phyloP scores from a whole-genome alignment of 2,113 vertebrate species.

The Otis tarda region DNA sequence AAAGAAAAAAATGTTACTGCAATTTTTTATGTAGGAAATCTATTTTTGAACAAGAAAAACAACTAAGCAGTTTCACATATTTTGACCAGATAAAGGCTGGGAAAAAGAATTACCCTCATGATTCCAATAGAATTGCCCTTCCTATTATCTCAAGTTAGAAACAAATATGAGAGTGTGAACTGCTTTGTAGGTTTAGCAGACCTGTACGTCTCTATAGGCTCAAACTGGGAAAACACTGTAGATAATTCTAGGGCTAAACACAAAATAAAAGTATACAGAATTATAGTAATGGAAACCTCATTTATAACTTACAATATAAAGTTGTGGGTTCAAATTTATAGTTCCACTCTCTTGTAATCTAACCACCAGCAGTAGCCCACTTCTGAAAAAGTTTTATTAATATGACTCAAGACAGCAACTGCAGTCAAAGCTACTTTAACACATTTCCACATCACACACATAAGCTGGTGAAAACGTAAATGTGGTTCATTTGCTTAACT shows the following conservation, averaged over 20 bases:
- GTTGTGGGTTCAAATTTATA: background rate
- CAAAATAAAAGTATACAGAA: background rate
- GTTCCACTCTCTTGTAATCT: background rate
- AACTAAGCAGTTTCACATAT: constrained; percentile 47
- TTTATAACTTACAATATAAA: background rate
- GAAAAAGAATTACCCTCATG: constrained; percentile 35
- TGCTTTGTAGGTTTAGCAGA: constrained; percentile 18
- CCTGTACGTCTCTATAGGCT: background rate
- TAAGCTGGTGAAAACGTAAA: background rate
- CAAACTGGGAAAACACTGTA: constrained; percentile 15
- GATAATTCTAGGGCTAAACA: constrained; percentile 19
- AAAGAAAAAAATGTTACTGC: constrained; percentile 64
- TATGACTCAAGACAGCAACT: background rate
- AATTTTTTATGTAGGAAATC: constrained; percentile 64
- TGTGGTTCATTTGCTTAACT: background rate
- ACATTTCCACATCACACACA: background rate
- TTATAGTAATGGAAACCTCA: background rate
- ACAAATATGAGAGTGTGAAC: constrained; percentile 22
- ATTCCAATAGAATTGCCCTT: constrained; percentile 32
- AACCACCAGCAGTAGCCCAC: background rate
- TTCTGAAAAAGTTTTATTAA: background rate
- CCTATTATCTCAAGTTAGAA: background rate
- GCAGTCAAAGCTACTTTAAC: background rate
- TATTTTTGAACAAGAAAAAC: constrained; percentile 59
- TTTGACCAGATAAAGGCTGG: background rate